A percentile compares a stretch with the other conserved stretches of the same genome.
These are phyloP conservation scores for Episyrphus balteatus DNA, from an alignment of 1,140 invertebrate species.

Conservation along the genomic window DNA sequence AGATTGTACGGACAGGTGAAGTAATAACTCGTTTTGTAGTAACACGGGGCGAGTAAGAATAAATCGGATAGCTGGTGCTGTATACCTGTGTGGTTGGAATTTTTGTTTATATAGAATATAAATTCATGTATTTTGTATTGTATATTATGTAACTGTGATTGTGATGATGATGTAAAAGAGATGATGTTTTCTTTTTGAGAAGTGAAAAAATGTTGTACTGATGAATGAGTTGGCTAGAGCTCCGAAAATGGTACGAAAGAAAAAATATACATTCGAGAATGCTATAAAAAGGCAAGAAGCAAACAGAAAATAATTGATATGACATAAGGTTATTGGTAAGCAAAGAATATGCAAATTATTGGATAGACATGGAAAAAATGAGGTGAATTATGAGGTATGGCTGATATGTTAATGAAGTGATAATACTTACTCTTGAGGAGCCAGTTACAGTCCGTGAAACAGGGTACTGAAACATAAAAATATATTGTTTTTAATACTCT, in stretches of 20 bases:
- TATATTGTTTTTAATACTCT: no score
- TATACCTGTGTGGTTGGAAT: conserved; percentile 19
- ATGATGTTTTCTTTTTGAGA: no score
- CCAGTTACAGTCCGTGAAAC: conserved; percentile 15
- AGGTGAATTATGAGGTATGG: neutral
- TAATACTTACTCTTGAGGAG: neutral
- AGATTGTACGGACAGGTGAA: conserved; percentile 32
- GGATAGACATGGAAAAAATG: neutral
- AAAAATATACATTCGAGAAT: neutral
- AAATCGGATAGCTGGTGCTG: conserved; percentile 35
- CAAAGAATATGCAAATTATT: neutral
- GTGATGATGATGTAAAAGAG: no score
- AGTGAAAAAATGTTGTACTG: no score
- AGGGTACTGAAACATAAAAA: conserved; percentile 25
- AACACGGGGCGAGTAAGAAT: conserved; percentile 42
- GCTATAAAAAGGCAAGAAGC: neutral
- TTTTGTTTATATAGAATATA: no score
- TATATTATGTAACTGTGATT: no score
- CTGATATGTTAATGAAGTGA: no score
- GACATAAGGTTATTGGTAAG: neutral
- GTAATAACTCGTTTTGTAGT: conserved; percentile 26
- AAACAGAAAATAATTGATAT: neutral
- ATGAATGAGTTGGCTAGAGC: no score
- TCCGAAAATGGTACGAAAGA: neutral
- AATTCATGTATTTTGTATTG: no score